These are phyloP conservation scores for Ctenoplectra terminalis DNA, from an alignment of 1,140 invertebrate species.

Conservation along the genomic window DNA sequence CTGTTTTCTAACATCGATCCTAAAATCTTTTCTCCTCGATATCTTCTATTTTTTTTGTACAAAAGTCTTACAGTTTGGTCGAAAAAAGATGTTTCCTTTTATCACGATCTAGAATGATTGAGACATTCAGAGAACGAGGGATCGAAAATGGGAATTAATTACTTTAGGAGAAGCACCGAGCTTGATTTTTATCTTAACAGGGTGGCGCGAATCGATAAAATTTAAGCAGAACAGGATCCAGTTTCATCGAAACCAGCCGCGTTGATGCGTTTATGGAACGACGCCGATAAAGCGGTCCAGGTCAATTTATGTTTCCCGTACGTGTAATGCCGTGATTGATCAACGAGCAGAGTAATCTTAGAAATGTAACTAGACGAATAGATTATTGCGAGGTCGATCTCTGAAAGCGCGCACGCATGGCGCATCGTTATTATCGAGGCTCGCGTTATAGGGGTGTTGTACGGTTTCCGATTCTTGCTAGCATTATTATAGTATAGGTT, in stretches of 20 bases:
- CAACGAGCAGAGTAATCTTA: constrained; percentile 60
- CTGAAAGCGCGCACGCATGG: neutral
- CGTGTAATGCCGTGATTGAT: constrained; percentile 60
- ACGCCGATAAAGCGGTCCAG: constrained; percentile 32
- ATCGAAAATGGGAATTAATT: constrained; percentile 18
- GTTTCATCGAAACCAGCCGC: constrained; percentile 30
- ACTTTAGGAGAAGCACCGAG: neutral
- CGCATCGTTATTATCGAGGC: neutral
- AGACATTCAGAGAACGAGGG: no score
- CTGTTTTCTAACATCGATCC: neutral
- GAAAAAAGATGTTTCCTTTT: neutral
- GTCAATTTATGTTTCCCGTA: constrained; percentile 50
- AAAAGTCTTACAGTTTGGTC: no score
- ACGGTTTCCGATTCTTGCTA: neutral
- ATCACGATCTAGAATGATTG: neutral
- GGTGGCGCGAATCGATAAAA: neutral
- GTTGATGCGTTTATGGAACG: constrained; percentile 21
- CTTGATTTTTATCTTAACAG: no score
- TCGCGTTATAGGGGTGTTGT: neutral
- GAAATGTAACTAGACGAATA: constrained; percentile 47
- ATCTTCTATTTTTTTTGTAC: neutral
- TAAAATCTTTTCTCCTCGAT: no score
- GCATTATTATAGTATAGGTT: no score
- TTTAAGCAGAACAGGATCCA: constrained; percentile 17
- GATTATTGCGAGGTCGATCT: constrained; percentile 53